Base-by-base conservation (phyloP, 64 coral and sea anemone species). In the Stylophora pistillata region DNA sequence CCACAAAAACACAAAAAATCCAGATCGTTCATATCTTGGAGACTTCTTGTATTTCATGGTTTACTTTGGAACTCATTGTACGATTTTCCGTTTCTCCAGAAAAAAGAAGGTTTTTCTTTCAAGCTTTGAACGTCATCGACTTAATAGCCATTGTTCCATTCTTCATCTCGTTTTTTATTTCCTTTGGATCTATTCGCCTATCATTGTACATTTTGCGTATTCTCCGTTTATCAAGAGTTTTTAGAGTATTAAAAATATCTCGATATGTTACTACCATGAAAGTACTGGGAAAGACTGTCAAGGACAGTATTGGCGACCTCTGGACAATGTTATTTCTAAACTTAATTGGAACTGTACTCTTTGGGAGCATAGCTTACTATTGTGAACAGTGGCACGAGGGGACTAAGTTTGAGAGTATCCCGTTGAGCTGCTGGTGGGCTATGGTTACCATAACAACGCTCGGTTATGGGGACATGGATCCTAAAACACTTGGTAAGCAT, bases 241-340 rank as follows among this genome's bases (percentile, higher is more conserved):
- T 91, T 53, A 16, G 81, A 6, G 78, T 91, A 11, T 26, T 91
- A 32, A 91, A 91, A 57, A 74, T 77, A 15, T 91, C 89, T 11
- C 76, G 89, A 27, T 91, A 91, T 37, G 31, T 91, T 31, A 86
- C 89, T n/a, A 62, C 56, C 0, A 85, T 91, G 89, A 76, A 91
- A 34, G 89, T 91, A 3, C 89, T 91, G 18, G 81, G 79, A 31
- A 53, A 77, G 27, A 91, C 89, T 6, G 30, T 91, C 26, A 82
- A 73, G 29, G 80, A 47, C 30, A 74, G 79, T 58, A 20, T 91
- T 5, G 66, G 26, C 21, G 89, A 91, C 74, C 55, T 91, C n/a
- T 91, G 89, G 89, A 91, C 82, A 41, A 70, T 91, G 70, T 56
- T 34, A 32, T 91, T 91, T 64, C 71, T 91, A 0, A 91, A 74